These are phyloP conservation scores for Ecdyonurus torrentis DNA, from an alignment of 2,888 invertebrate species.

Conservation along the genomic window DNA sequence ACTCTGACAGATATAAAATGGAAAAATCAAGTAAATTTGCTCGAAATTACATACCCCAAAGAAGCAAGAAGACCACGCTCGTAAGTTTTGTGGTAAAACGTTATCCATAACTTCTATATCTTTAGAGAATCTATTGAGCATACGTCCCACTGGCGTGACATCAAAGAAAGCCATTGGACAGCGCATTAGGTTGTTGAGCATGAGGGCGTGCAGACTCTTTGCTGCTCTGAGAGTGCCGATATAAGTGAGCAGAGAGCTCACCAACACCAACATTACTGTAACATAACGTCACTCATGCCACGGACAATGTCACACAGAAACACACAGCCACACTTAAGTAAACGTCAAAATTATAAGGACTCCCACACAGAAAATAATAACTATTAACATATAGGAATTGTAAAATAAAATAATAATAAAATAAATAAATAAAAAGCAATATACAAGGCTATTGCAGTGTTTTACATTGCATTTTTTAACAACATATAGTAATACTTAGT, in stretches of 20 bases:
- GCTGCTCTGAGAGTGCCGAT: constrained; percentile 41
- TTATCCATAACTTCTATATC: constrained; percentile 49
- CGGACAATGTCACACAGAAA: too few species aligned
- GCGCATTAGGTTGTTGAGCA: constrained; percentile 38
- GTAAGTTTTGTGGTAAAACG: constrained; percentile 33
- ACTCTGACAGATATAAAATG: too few species aligned
- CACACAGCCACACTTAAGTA: background rate
- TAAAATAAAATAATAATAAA: too few species aligned
- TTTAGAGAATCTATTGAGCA: constrained; percentile 49
- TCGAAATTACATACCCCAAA: constrained; percentile 9
- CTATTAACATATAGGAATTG: too few species aligned
- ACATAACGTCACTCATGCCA: constrained; percentile 12
- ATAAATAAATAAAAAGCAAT: too few species aligned
- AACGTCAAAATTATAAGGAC: too few species aligned
- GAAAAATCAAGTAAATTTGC: too few species aligned
- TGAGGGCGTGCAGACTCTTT: constrained; percentile 35
- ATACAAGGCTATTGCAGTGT: too few species aligned
- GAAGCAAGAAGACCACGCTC: constrained; percentile 17
- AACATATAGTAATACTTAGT: too few species aligned
- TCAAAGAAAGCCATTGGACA: constrained; percentile 54
- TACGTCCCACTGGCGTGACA: constrained; percentile 46
- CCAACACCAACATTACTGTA: constrained; percentile 20
- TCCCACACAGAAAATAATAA: too few species aligned
- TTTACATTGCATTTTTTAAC: too few species aligned
- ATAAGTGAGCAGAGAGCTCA: constrained; percentile 22